Evolutionary conservation across 2,888 invertebrate species (phyloP), one percentile per base, ranked within the genome.

Genomic region (Panopea generosa): DNA sequence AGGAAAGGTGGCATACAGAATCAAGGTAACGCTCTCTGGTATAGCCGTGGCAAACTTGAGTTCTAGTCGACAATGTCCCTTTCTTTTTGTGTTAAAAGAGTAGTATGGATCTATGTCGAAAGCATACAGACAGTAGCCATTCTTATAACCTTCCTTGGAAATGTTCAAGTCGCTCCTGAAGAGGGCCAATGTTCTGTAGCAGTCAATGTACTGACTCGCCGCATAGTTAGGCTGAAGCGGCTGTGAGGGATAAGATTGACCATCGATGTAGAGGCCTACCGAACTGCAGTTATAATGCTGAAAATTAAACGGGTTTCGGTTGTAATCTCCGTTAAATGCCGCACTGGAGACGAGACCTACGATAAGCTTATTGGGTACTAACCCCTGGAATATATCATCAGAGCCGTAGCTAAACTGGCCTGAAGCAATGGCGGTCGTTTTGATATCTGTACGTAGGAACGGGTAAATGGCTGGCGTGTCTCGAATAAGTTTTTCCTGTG

Each of bases 191-290:
- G 75, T 70, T 33, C 66, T 69, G 43, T 77, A 77, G 22, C 73
- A 72, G 11, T 77, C 69, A 26, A 67, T 29, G 53, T 45, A 75
- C 14, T 56, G 63, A 45, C 50, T 55, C 6, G 61, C 61, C 0
- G 14, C 20, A 22, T 67, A 82, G 22, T 82, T 69, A 1, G 74
- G 81, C 57, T 77, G 80, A 11, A 81, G 27, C 7, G 72, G 75
- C 38, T 75, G 61, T 2, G 63, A 40, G 0, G 75, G 82, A 0
- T 61, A 33, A 0, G 69, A 72, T 47, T 75, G 68, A 18, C 77
- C 77, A 47, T 81, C 81, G 2, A 81, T 38, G 56, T 67, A 73
- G 2, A 73, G 29, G 1, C 61, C 73, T 27, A 67, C 50, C 4
- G 27, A 62, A 68, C 49, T 59, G 40, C 62, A 71, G 24, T 63